Evolutionary conservation across 2,113 vertebrate genomes (phyloP).

Genomic region (Fulmarus glacialis): DNA sequence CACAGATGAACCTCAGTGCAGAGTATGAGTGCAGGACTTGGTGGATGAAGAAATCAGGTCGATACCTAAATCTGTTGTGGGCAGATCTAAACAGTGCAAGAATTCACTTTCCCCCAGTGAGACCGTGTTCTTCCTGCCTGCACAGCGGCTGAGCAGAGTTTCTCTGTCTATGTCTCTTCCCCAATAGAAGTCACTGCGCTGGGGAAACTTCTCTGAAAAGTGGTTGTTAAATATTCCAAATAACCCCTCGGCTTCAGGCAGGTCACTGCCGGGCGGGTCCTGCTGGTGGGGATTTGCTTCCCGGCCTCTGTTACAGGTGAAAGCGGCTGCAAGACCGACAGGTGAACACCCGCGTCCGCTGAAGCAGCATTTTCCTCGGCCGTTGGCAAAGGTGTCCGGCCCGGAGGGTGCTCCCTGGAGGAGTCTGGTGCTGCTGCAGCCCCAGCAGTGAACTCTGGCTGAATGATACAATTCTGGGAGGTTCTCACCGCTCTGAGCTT

Average conservation of each 20-base stretch:
- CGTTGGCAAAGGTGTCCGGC: background rate
- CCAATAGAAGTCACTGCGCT: background rate
- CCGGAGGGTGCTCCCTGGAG: background rate
- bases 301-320: rapidly evolving
- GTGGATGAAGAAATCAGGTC: background rate
- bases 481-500: background rate
- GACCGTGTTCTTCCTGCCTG: rapidly evolving
- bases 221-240: background rate
- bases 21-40: background rate
- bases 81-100: background rate
- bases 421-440: background rate
- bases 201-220: background rate
- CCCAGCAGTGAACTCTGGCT: background rate
- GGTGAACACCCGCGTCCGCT: rapidly evolving
- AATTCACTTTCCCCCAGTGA: rapidly evolving
- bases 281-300: background rate
- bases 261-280: background rate
- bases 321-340: rapidly evolving
- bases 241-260: rapidly evolving
- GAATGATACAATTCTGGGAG: rapidly evolving
- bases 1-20: background rate
- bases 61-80: background rate
- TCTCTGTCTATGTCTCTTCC: background rate
- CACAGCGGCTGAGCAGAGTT: background rate
- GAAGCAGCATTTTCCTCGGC: background rate